Base-by-base conservation (phyloP, 2,888 invertebrate species). In the Pandemis heparana region DNA sequence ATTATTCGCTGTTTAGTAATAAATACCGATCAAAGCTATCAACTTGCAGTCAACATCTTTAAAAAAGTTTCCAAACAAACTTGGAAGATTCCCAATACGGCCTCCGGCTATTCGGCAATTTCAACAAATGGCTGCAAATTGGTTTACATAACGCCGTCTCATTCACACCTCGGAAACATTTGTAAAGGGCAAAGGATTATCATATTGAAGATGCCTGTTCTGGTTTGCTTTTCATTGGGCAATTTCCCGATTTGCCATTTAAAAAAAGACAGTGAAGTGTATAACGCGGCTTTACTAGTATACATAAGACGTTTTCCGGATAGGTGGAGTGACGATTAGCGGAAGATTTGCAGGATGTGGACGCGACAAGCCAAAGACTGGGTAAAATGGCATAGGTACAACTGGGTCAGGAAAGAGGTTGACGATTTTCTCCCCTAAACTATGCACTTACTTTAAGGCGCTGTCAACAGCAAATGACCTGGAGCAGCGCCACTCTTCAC, bases 181-280 rank as follows among this genome's bases (percentile, higher is more conserved):
- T 60, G 39, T 48, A 65, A 71, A 71, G 71, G 71, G 59, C 60
- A 51, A 8, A 39, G 48, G 60, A 71, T 71, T 71, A 65, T 60
- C 70, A 56, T 63, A 56, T 70, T 63, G 18, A 61, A 32, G 23
- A 23, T 16, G 51, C 43, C 23, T 48, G 46, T 48, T 38, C 18
- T 1, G 39, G 23, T 7, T 9, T 16, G 18, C 4, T 23, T 60
- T 59, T 16, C 23, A 32, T 67, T 46, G 46, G 32, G 16, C 3
- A 5, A 16, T 12, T 56, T 23, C n/a, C n/a, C 67, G 14, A 32
- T 67, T 59, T 9, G 56, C 7, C 23, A 9, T 7, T 14, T 5
- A 0, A 56, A 56, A 56, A 32, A 32, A 32, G 23, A 32, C 23
- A n/a, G n/a, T n/a, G n/a, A n/a, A n/a, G n/a, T n/a, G n/a, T n/a